Evolutionary conservation across 2,797 vertebrate species (phyloP).

Genomic region (Danio choprae): DNA sequence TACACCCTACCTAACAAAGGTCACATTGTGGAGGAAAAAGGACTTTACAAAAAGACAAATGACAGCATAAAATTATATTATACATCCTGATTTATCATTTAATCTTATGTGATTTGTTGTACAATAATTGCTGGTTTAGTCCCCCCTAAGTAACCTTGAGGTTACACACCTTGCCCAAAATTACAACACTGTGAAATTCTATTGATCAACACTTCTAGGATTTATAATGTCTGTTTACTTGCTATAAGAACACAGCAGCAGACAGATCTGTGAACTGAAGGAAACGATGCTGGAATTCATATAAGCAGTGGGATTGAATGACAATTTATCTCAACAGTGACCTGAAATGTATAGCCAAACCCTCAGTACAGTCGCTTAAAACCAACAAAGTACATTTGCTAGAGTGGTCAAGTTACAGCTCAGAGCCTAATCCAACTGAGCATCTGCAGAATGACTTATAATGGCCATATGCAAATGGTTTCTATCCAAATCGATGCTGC

Average conservation of each 20-base stretch:
- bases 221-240: too few relatives aligned
- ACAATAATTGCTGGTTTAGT: not conserved
- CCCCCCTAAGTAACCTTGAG: not conserved
- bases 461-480: not conserved
- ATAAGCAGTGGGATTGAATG: not conserved
- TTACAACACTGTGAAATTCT: not conserved
- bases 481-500: not conserved
- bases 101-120: not conserved
- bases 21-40: not conserved
- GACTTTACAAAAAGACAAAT: too few relatives aligned
- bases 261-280: not conserved
- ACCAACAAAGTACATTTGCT: conserved; percentile 5
- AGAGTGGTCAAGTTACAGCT: not conserved
- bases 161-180: not conserved
- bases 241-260: not conserved
- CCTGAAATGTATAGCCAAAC: not conserved
- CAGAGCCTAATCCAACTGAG: conserved; percentile 4
- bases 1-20: not conserved
- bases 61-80: not conserved
- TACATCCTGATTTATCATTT: not conserved
- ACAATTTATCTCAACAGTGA: not conserved
- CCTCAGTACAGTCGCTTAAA: not conserved
- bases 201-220: not conserved
- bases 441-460: conserved; percentile 2
- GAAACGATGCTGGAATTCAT: not conserved